Base-by-base conservation (phyloP, 1,140 invertebrate species). In the Drosophila subpulchrella region DNA sequence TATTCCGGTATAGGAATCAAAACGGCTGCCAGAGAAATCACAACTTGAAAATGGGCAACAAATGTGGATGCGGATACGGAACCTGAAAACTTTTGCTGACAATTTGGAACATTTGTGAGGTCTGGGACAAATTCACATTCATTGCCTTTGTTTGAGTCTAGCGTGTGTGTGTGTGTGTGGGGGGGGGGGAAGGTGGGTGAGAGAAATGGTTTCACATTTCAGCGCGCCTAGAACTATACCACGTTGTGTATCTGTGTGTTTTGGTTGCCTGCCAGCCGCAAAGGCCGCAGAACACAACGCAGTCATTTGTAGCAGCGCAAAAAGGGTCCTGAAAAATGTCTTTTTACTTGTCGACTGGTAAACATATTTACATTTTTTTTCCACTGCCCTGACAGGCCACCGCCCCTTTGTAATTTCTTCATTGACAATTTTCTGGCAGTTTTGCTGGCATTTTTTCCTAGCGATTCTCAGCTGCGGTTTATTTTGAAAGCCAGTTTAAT, bases 161-260 rank as follows among this genome's bases (percentile, higher is more conserved):
- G 55, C 36, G 38, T 39, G 38, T 20, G 17, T 12, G 8, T 46
- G 44, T 24, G 17, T 24, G 44, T 24, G 63, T 38, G 17, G 36
- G 62, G 61, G 57, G 46, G 66, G 36, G 48, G 42, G 36, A n/a
- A n/a, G n/a, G n/a, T n/a, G n/a, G n/a, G n/a, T n/a, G n/a, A 41
- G 66, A 71, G 59, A 73, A 84, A 80, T 80, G 81, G 72, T 84
- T 84, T 84, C 77, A 84, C 81, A 85, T 85, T 80, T 85, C 81
- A 85, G 81, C 81, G 81, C 81, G 81, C 76, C 72, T 72, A 80
- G 61, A 84, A 84, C 72, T 84, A 76, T 80, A 66, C 55, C 61
- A 65, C 72, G 76, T 73, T 67, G 65, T 79, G 53, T 27, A 15
- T 65, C 41, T 65, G 17, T 46, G 54, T 42, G 17, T 50, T 17